These are phyloP conservation scores for Charina bottae DNA, from an alignment of 2,113 vertebrate species.

Conservation along the genomic window DNA sequence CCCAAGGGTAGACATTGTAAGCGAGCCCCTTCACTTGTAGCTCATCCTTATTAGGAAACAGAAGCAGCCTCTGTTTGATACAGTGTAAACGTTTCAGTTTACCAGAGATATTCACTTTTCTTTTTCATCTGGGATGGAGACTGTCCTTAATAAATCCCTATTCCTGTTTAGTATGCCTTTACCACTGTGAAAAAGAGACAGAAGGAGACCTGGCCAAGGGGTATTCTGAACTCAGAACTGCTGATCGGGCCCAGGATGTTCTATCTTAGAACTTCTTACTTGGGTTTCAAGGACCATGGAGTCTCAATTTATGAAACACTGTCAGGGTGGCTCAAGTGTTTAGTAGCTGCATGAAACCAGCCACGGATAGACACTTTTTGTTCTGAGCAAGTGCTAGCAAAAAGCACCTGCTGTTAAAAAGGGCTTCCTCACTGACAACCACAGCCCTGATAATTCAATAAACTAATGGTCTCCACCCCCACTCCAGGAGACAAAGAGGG, in stretches of 20 bases:
- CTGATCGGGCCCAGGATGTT: background rate
- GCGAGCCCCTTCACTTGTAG: background rate
- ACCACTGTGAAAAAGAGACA: background rate
- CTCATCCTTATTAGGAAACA: background rate
- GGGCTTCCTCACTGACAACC: background rate
- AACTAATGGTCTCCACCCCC: background rate
- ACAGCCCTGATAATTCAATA: background rate
- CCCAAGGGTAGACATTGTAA: background rate
- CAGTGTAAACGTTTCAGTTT: background rate
- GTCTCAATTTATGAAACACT: background rate
- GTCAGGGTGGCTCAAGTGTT: background rate
- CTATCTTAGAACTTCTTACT: background rate
- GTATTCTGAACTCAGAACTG: background rate
- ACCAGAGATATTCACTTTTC: background rate
- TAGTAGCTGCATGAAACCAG: background rate
- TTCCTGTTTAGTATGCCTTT: background rate
- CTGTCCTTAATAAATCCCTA: background rate
- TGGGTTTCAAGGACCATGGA: background rate
- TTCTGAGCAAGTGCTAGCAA: background rate
- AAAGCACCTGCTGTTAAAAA: conserved; percentile 11
- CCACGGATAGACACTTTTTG: background rate
- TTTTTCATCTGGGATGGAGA: background rate
- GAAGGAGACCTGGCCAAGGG: background rate
- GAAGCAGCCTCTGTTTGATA: background rate
- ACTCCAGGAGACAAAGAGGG: conserved; percentile 22